These are phyloP conservation scores for Cyanoderma ruficeps DNA, from an alignment of 2,113 vertebrate genomes.

Conservation along the genomic window DNA sequence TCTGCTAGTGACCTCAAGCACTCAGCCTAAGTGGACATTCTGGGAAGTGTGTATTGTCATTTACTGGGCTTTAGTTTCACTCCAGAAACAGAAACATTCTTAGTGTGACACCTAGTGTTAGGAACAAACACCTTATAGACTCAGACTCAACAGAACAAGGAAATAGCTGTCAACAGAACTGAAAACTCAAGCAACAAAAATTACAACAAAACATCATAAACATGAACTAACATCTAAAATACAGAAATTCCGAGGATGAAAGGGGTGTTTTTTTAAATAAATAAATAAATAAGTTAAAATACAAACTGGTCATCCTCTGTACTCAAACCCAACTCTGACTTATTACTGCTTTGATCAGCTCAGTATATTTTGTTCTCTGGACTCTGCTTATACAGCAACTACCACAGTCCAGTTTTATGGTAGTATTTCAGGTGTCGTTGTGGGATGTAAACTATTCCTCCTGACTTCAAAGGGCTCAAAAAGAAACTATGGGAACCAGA, in stretches of 20 bases:
- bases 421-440: not conserved
- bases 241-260: not conserved
- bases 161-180: not conserved
- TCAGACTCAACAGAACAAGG: rapidly evolving
- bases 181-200: not conserved
- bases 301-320: not conserved
- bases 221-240: not conserved
- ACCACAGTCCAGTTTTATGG: not conserved
- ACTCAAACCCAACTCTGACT: not conserved
- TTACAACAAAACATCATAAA: not conserved
- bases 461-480: not conserved
- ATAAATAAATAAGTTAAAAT: not conserved
- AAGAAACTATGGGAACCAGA: not conserved
- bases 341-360: not conserved
- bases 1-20: not conserved
- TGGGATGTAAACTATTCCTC: not conserved
- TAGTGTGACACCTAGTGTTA: slow-evolving; percentile 57
- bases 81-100: slow-evolving; percentile 1
- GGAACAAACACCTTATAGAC: not conserved
- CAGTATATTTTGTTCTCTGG: not conserved
- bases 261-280: not conserved
- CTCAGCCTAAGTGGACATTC: rapidly evolving
- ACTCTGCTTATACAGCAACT: not conserved
- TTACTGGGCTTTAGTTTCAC: not conserved
- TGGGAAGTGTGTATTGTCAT: not conserved